Percentiles rank a stretch among this genome's conserved stretches.
Evolutionary conservation across 2,888 invertebrate species (phyloP).

Genomic region (Nephrotoma appendiculata): DNA sequence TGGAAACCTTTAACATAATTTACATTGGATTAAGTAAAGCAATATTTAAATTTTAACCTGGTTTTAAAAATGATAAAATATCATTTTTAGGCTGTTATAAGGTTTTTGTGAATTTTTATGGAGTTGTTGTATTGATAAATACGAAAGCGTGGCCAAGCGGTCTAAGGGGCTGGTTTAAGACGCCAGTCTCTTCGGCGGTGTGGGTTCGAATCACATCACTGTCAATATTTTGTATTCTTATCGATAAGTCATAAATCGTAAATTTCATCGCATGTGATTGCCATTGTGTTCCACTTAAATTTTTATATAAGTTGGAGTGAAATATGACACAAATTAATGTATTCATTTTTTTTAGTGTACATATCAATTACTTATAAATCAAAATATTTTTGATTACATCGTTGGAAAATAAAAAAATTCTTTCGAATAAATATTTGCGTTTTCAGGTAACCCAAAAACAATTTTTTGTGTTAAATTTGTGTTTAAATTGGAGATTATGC

Average conservation of each 20-base stretch:
- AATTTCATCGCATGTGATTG: neutral
- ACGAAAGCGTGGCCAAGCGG: constrained; percentile 5
- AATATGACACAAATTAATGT: neutral
- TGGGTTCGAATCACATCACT: constrained; percentile 6
- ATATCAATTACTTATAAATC: neutral
- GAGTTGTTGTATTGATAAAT: neutral
- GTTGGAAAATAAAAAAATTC: neutral
- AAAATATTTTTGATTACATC: neutral
- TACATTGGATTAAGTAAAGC: no score
- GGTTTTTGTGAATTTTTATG: no score
- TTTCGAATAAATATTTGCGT: neutral
- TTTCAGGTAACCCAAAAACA: neutral
- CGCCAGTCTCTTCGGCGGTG: constrained; percentile 2
- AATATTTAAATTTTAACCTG: no score
- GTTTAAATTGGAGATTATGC: neutral
- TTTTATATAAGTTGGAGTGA: neutral
- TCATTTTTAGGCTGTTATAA: no score
- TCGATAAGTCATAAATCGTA: neutral
- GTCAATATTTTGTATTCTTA: neutral
- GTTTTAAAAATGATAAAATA: no score
- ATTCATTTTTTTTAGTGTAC: neutral
- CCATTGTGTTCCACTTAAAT: neutral
- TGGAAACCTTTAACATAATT: no score
- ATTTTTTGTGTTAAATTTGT: neutral
- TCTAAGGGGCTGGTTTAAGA: constrained; percentile 5